Conservation (phyloP, 1,140 invertebrate species). For the Diabrotica undecimpunctata region DNA sequence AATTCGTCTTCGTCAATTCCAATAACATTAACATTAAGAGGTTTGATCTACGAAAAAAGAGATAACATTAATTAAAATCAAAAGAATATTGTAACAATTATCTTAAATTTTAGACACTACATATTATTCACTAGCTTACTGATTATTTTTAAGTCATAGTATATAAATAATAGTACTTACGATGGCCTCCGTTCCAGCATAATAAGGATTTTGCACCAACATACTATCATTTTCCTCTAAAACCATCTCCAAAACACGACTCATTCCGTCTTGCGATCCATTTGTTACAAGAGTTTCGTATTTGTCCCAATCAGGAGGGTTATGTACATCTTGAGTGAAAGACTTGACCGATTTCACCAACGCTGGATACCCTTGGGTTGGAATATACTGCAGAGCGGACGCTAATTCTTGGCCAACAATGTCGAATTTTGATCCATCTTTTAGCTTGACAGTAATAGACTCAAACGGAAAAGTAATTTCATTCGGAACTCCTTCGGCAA, state of each 20-base stretch:
- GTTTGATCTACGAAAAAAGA: constrained; percentile 49
- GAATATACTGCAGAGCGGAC: constrained; percentile 68
- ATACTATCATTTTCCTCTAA: constrained; percentile 65
- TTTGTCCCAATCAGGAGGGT: constrained; percentile 60
- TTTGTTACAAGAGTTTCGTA: constrained; percentile 64
- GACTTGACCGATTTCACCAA: constrained; percentile 61
- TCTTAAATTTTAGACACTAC: neutral
- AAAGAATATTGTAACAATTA: neutral
- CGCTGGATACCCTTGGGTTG: constrained; percentile 68
- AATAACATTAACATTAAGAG: constrained; percentile 51
- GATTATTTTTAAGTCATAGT: no score
- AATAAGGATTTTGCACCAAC: constrained; percentile 66
- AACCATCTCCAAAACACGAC: constrained; percentile 66
- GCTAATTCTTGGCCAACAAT: constrained; percentile 58
- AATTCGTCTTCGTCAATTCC: constrained; percentile 53
- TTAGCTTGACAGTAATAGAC: constrained; percentile 60
- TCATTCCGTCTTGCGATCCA: constrained; percentile 74
- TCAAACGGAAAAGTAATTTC: constrained; percentile 71
- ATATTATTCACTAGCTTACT: neutral
- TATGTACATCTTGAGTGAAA: constrained; percentile 62
- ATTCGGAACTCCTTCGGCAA: constrained; percentile 77
- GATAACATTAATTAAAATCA: neutral
- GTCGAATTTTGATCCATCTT: constrained; percentile 55
- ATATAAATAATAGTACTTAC: constrained; percentile 51
- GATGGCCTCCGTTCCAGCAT: constrained; percentile 64